These are phyloP conservation scores for Gadopsis bispinosus DNA, from an alignment of 2,797 vertebrate genomes.

Conservation along the genomic window DNA sequence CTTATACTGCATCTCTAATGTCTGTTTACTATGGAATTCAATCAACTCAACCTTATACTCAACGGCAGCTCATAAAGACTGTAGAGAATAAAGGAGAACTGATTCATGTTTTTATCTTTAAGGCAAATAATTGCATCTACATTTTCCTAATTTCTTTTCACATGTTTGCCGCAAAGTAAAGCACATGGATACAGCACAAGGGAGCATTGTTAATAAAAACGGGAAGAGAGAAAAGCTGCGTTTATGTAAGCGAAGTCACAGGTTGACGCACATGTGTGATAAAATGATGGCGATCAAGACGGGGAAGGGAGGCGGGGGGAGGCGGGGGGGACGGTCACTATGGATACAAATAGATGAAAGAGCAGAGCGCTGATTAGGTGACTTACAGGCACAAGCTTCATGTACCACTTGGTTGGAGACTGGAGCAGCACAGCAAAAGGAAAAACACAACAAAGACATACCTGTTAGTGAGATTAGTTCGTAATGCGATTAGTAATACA, in stretches of 20 bases:
- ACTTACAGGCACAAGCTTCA: constrained; percentile 99
- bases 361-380: constrained; percentile 66
- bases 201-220: constrained; percentile 1
- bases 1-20: neutral
- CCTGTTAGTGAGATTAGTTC: constrained; percentile 71
- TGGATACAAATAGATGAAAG: constrained; percentile 56
- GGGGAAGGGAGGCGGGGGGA: neutral
- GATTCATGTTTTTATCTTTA: constrained; percentile 1
- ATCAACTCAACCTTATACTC: neutral
- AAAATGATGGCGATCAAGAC: constrained; percentile 23
- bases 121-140: neutral
- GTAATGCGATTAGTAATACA: constrained; percentile 62
- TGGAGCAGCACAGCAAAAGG: constrained; percentile 84
- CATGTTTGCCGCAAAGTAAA: neutral
- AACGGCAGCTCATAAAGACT: neutral
- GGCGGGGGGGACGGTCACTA: constrained; percentile 11
- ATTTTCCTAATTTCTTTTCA: neutral
- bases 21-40: neutral
- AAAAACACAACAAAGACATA: constrained; percentile 78
- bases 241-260: constrained; percentile 24
- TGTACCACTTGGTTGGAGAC: constrained; percentile 99
- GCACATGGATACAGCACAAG: constrained; percentile 4
- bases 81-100: neutral
- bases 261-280: constrained; percentile 28
- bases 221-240: neutral